Base-by-base conservation (phyloP, 1,140 invertebrate genomes). In the Chymomyza costata region DNA sequence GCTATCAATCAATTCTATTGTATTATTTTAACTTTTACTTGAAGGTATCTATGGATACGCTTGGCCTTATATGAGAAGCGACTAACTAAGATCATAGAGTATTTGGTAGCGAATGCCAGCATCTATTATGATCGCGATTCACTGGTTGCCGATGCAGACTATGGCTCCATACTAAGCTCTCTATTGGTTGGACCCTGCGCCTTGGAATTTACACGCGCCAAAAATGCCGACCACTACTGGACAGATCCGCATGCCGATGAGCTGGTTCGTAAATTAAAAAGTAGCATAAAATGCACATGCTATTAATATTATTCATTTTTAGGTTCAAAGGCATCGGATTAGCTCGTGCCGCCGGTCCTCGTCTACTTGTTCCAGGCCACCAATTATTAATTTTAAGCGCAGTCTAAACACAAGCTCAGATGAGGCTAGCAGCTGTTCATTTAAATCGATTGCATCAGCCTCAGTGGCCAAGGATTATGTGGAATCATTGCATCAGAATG, bases 401-500 rank as follows among this genome's bases (percentile, higher is more conserved):
- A 91, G 90, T 47, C 65, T 92, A 1, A 90, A 92, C 59, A 88
- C 90, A 10, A 90, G 89, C 19, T 90, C 89, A 3, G 90, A 92
- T 52, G 90, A 91, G 55, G 85, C 87, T 1, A 84, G 82, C 55
- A 82, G 81, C 34, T 65, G 80, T 3, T 78, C 85, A 0, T 85
- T 82, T 19, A 86, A 87, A 48, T 85, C 74, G 19, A 88, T 85
- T 5, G 87, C 85, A n/a, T 86, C 87, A 1, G 87, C 86, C 10
- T 87, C 88, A 13, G 90, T 90, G 64, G 94, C 94, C 54, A 93
- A 96, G 85, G 95, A 98, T 63, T 97, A 97, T 76, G 97, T 98
- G 5, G 96, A 97, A 84, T 96, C 95, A 18, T 87, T 98, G 47
- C 96, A 98, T 86, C 97, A 98, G 84, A 98, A 97, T 84, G 93